These are phyloP conservation scores for Raillietiella orientalis DNA, from an alignment of 2,888 invertebrate species.

Conservation along the genomic window DNA sequence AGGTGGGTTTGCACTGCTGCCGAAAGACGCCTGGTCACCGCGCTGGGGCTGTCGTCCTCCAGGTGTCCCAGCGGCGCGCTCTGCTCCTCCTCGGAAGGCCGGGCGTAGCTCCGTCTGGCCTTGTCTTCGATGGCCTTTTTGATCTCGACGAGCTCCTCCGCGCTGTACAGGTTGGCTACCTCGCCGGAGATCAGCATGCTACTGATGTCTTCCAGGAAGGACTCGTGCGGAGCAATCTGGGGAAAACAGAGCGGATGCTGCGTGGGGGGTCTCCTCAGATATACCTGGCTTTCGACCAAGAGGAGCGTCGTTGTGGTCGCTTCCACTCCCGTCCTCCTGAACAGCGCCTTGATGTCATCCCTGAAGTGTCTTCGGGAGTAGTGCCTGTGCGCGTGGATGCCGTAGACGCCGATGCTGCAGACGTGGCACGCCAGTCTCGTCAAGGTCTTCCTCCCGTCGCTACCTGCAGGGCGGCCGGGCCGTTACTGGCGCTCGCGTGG, in stretches of 20 bases:
- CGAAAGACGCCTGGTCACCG: no score
- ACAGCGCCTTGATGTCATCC: slow-evolving; percentile 44
- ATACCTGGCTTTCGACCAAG: slow-evolving; percentile 45
- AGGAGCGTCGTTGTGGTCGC: slow-evolving; percentile 40
- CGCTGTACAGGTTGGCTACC: slow-evolving; percentile 51
- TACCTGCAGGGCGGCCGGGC: slow-evolving; percentile 24
- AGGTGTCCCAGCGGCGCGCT: no score
- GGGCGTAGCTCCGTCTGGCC: no score
- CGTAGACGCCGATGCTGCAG: slow-evolving; percentile 38
- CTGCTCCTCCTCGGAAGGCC: no score
- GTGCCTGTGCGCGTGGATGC: slow-evolving; percentile 33
- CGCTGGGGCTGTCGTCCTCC: no score
- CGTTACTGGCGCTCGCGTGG: no score
- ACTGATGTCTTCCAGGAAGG: slow-evolving; percentile 59
- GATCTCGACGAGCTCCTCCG: slow-evolving; percentile 63
- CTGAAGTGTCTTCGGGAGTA: slow-evolving; percentile 42
- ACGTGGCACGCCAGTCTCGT: slow-evolving; percentile 42
- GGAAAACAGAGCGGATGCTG: slow-evolving; percentile 2
- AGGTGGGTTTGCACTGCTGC: slow-evolving; percentile 37
- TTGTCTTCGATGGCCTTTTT: no score
- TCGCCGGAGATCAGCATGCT: slow-evolving; percentile 62
- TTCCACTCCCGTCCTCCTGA: slow-evolving; percentile 35
- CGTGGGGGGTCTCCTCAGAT: no score
- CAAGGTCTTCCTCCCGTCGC: slow-evolving; percentile 50
- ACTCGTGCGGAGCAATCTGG: slow-evolving; percentile 36